Base-by-base conservation (phyloP, 1,140 invertebrate genomes). In the Dendrolimus kikuchii region DNA sequence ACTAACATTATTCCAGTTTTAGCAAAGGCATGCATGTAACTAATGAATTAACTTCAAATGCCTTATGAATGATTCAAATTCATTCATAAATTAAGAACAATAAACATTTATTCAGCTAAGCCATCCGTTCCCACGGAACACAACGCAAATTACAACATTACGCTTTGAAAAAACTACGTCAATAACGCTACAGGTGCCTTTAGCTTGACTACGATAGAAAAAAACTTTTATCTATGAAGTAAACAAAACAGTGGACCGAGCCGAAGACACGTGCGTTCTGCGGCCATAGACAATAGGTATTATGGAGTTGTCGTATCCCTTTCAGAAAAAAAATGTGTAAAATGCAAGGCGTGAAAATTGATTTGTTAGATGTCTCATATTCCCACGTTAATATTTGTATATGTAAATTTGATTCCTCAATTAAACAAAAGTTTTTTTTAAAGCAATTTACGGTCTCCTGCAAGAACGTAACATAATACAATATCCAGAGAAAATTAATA, bases 191-290 rank as follows among this genome's bases (percentile, higher is more conserved):
- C 74, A 80, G 77, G 77, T 80, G 74, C 62, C 69, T 64, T 67
- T 23, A 23, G 23, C 23, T 23, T 55, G n/a, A n/a, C n/a, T 65
- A 68, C 57, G 60, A 38, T 56, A 54, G 54, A 57, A 67, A 66
- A 71, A 68, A 66, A 68, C 61, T 57, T n/a, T n/a, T 23, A 23
- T 23, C 23, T 23, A 23, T 23, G 60, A 57, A 64, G 60, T 62
- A 73, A 74, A 77, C 66, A 71, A 71, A 65, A 70, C 61, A 51
- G 63, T 64, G 64, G 71, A 70, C 66, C 70, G 70, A 71, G 68
- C 65, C 63, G 66, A 54, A 69, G 77, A 78, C 80, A 83, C 80
- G 80, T 76, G 80, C 77, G 80, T 81, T 68, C 77, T 76, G 77
- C 67, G 74, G 73, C 64, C 53, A 73, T 60, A 74, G 59, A 81